phyloP scores from a whole-genome alignment of 2,113 vertebrate species.

The Riparia riparia region DNA sequence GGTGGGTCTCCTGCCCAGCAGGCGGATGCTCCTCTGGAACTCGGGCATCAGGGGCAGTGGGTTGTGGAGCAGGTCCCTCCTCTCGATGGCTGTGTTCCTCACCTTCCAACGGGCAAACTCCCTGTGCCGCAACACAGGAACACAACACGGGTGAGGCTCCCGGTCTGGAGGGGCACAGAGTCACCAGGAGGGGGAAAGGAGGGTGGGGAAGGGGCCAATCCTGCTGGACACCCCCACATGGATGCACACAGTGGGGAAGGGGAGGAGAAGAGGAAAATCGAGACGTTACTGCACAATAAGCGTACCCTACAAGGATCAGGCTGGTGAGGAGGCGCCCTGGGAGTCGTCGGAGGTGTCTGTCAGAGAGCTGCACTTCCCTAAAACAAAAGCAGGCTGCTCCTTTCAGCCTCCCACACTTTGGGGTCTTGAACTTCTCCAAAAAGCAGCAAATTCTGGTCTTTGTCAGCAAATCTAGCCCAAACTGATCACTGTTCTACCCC shows the following conservation, averaged over 20 bases:
- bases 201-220: background rate
- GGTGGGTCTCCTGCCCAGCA: conserved; percentile 95
- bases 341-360: background rate
- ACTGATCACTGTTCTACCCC: background rate
- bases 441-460: background rate
- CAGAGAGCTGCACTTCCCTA: background rate
- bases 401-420: background rate
- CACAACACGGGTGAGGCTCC: conserved; percentile 11
- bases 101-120: conserved; percentile 99
- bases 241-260: background rate
- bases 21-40: conserved; percentile 95
- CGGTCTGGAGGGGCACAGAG: background rate
- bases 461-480: background rate
- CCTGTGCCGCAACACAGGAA: conserved; percentile 74
- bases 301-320: background rate
- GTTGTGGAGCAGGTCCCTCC: conserved; percentile 93
- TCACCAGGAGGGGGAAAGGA: fast-evolving
- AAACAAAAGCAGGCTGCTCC: background rate
- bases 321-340: background rate
- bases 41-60: conserved; percentile 97
- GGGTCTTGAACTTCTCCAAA: background rate
- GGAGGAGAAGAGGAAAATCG: background rate
- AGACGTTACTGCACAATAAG: background rate
- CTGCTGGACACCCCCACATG: background rate
- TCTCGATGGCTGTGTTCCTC: conserved; percentile 98